Evolutionary conservation across 2,888 invertebrate genomes (phyloP).

Genomic region (Scaptomyza polygonia): DNA sequence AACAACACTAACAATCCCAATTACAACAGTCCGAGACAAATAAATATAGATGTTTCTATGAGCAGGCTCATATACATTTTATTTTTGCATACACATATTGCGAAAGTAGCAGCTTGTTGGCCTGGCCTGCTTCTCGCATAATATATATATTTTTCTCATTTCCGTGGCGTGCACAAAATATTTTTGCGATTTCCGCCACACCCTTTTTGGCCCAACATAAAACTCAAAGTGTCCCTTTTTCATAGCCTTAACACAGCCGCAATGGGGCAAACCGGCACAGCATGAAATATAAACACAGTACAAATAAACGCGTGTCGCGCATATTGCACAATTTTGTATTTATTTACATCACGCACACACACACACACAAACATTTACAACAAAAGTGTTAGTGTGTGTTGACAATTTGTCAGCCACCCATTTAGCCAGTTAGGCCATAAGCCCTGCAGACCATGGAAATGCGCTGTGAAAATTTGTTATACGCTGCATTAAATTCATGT

Average conservation of each 20-base stretch:
- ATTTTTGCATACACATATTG: conserved; percentile 64
- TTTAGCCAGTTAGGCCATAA: conserved; percentile 74
- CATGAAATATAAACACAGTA: conserved; percentile 78
- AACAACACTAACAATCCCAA: conserved; percentile 7
- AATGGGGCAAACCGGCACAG: conserved; percentile 47
- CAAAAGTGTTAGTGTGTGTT: conserved; percentile 39
- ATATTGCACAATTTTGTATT: conserved; percentile 77
- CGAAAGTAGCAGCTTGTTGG: conserved; percentile 33
- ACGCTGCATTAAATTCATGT: conserved; percentile 75
- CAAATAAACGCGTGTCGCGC: conserved; percentile 78
- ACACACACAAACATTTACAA: conserved; percentile 10
- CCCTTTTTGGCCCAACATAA: conserved; percentile 4
- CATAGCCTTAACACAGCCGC: neutral
- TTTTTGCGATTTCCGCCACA: conserved; percentile 79
- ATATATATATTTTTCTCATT: conserved; percentile 78
- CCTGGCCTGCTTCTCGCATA: conserved; percentile 2
- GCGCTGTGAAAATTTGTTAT: conserved; percentile 75
- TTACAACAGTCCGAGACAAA: conserved; percentile 9
- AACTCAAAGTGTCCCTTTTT: neutral
- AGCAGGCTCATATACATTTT: conserved; percentile 48
- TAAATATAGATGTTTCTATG: conserved; percentile 5
- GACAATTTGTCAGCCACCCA: conserved; percentile 79
- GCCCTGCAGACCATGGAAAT: conserved; percentile 64
- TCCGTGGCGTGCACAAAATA: conserved; percentile 74
- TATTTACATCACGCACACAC: conserved; percentile 53